Conservation (phyloP, 2,797 vertebrate species). For the Eupleurogrammus muticus region DNA sequence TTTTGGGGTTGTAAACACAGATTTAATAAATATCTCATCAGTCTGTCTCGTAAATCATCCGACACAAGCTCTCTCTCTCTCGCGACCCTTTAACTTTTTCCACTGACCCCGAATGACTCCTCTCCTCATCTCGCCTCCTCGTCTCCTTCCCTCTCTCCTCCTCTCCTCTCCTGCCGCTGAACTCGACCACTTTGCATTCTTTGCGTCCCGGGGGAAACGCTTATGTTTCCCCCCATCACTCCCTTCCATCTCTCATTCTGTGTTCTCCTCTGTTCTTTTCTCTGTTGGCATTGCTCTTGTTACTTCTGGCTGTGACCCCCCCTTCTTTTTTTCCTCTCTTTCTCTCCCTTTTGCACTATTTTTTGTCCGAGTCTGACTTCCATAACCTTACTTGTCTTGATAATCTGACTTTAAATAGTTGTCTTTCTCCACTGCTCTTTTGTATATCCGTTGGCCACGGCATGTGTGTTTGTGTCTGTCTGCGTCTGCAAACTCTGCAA, state of each 20-base stretch:
- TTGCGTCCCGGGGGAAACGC: conserved; percentile 42
- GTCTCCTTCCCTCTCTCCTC: background rate
- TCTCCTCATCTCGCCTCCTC: background rate
- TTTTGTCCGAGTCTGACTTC: conserved; percentile 22
- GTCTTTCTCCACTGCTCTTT: conserved; percentile 30
- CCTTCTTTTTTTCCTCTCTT: conserved; percentile 17
- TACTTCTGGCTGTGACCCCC: conserved; percentile 40
- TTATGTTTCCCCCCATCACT: conserved; percentile 25
- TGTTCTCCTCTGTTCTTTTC: conserved; percentile 4
- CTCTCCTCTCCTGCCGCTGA: conserved; percentile 8
- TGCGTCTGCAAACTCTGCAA: conserved; percentile 41
- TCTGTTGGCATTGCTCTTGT: conserved; percentile 26
- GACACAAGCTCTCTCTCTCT: conserved; percentile 35
- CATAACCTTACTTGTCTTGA: conserved; percentile 45
- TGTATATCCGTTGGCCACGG: conserved; percentile 43
- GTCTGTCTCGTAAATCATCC: conserved; percentile 41
- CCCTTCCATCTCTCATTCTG: conserved; percentile 9
- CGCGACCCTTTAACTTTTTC: conserved; percentile 22
- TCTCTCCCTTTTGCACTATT: conserved; percentile 10
- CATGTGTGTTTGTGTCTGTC: conserved; percentile 27
- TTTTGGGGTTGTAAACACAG: conserved; percentile 7
- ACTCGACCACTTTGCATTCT: conserved; percentile 45
- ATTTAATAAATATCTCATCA: conserved; percentile 28
- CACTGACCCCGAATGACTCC: conserved; percentile 44
- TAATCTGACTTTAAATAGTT: conserved; percentile 27